Percentiles rank a stretch among this genome's conserved stretches.
Conservation (phyloP, 2,113 vertebrate species). For the Rynchops niger region DNA sequence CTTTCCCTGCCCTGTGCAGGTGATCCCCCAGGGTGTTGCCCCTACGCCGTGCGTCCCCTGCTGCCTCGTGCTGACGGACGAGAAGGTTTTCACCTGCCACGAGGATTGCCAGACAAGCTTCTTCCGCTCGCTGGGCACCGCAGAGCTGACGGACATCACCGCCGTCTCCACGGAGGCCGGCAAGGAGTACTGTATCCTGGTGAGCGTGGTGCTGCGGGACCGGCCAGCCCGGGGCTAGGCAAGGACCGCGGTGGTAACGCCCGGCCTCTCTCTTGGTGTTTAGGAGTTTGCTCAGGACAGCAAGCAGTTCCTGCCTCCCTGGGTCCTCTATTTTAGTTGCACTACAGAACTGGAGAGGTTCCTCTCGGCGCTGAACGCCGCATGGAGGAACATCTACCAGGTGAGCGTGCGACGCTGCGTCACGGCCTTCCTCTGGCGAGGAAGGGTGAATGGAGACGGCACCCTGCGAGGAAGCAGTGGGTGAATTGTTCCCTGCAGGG, state of each 20-base stretch:
- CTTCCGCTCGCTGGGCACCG: constrained; percentile 88
- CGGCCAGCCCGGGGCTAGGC: fast-evolving
- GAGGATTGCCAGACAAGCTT: constrained; percentile 98
- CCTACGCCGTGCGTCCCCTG: constrained; percentile 91
- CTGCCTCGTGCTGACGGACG: constrained; percentile 89
- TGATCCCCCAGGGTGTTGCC: constrained; percentile 87
- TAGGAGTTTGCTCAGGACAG: constrained; percentile 90
- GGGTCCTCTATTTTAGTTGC: constrained; percentile 94
- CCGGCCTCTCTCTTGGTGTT: not conserved
- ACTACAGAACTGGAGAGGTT: constrained; percentile 89
- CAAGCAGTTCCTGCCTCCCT: constrained; percentile 84
- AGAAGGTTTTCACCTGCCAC: constrained; percentile 88
- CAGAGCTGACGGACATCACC: constrained; percentile 77
- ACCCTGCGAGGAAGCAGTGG: fast-evolving
- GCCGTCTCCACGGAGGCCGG: constrained; percentile 73
- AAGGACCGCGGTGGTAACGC: not conserved
- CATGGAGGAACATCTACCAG: constrained; percentile 89
- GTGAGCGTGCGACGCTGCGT: constrained; percentile 47
- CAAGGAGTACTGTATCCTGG: constrained; percentile 91
- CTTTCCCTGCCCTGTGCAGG: constrained; percentile 59
- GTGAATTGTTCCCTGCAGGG: no score
- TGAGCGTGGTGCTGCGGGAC: constrained; percentile 55
- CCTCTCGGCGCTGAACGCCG: constrained; percentile 71
- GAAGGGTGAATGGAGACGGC: fast-evolving
- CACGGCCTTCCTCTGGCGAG: fast-evolving